phyloP scores from a whole-genome alignment of 92 coral and sea anemone species.

The Umimayanthus chanpuru region DNA sequence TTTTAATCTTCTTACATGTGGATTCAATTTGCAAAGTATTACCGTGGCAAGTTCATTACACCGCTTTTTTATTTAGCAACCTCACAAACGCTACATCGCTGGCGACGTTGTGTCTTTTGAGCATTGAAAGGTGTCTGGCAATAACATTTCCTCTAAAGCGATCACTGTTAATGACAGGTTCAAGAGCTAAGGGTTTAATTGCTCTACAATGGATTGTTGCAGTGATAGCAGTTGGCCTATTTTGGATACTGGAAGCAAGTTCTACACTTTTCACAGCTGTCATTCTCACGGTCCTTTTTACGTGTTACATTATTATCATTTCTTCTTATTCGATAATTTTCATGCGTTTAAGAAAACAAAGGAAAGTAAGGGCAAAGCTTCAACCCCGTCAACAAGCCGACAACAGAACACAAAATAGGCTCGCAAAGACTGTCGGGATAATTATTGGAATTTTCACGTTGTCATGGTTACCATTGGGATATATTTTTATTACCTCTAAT shows the following conservation, averaged over 20 bases:
- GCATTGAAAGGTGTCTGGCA: constrained; percentile 11
- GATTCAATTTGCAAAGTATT: not conserved
- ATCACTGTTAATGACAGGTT: not conserved
- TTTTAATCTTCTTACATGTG: not conserved
- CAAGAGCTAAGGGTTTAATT: not conserved
- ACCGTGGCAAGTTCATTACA: not conserved
- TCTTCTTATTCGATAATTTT: constrained; percentile 15
- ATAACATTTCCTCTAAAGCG: constrained; percentile 1
- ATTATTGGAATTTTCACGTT: constrained; percentile 18
- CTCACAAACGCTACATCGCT: not conserved
- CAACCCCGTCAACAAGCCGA: constrained; percentile 20
- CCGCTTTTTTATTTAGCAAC: not conserved
- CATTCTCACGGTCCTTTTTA: not conserved
- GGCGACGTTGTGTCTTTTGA: not conserved
- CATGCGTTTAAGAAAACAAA: not conserved
- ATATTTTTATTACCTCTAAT: not conserved
- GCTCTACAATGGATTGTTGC: not conserved
- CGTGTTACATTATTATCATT: constrained; percentile 7
- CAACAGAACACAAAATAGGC: constrained; percentile 7
- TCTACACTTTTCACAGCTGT: not conserved
- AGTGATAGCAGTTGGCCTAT: not conserved
- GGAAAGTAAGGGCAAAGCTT: not conserved
- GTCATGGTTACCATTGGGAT: constrained; percentile 19
- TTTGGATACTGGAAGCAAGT: not conserved
- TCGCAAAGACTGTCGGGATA: constrained; percentile 24